Percentiles rank a stretch among this genome's conserved stretches.
These are phyloP conservation scores for Cephus runcator DNA, from an alignment of 2,888 invertebrate species.

Conservation along the genomic window DNA sequence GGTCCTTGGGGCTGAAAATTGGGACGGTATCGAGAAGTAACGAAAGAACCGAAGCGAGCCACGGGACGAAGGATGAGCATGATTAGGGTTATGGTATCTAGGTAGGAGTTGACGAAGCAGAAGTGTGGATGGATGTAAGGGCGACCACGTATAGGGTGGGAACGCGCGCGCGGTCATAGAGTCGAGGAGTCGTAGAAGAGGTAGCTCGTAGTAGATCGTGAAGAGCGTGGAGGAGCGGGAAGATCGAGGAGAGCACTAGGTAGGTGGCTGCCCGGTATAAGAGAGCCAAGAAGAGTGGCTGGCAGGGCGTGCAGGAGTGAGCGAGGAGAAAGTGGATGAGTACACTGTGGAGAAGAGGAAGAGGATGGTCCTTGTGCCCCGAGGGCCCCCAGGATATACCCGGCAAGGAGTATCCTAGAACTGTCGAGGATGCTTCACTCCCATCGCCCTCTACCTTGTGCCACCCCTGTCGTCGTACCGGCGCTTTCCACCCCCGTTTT, in stretches of 20 bases:
- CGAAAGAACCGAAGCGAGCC: not conserved
- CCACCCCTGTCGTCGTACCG: conserved; percentile 31
- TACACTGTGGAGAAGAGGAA: conserved; percentile 46
- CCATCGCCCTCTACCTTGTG: conserved; percentile 50
- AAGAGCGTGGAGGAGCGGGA: conserved; percentile 15
- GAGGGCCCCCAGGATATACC: conserved; percentile 60
- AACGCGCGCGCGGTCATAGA: not conserved
- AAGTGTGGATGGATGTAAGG: not conserved
- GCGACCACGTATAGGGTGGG: not conserved
- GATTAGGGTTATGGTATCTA: not conserved
- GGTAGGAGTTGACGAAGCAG: not conserved
- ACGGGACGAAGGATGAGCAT: not conserved
- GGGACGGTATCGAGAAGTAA: not conserved
- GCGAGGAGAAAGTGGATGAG: conserved; percentile 30
- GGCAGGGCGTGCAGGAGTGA: conserved; percentile 11
- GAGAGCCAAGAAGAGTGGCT: conserved; percentile 21
- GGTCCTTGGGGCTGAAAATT: not conserved
- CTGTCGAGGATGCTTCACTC: conserved; percentile 62
- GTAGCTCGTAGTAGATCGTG: conserved; percentile 8
- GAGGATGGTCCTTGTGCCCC: conserved; percentile 60
- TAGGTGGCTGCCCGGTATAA: conserved; percentile 31
- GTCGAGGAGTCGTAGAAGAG: conserved; percentile 5
- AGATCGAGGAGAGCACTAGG: conserved; percentile 31
- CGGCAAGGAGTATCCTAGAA: conserved; percentile 61
- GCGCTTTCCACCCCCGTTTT: not conserved